Conservation (phyloP, 2,888 invertebrate species). For the Xanthia icteritia region DNA sequence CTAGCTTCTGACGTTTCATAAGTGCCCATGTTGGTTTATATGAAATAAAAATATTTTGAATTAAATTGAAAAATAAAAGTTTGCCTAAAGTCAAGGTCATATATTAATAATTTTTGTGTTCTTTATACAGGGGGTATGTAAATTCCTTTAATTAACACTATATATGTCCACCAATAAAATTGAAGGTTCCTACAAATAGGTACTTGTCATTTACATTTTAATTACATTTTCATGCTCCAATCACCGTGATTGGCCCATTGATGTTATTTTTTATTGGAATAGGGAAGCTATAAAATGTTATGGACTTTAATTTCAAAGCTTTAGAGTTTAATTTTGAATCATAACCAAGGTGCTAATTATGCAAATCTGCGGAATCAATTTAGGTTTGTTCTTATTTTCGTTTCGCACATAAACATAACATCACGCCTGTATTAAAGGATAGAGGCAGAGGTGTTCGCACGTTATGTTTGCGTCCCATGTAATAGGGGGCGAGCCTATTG, state of each 20-base stretch:
- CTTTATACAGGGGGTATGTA: no score
- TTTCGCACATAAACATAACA: no score
- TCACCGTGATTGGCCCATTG: conserved; percentile 62
- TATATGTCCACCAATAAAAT: conserved; percentile 25
- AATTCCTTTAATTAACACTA: conserved; percentile 33
- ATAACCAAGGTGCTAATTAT: not conserved
- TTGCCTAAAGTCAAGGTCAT: no score
- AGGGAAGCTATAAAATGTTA: conserved; percentile 15
- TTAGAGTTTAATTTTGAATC: conserved; percentile 26
- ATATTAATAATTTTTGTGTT: no score
- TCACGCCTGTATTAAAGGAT: no score
- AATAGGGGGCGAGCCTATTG: no score
- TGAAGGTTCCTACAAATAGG: conserved; percentile 15
- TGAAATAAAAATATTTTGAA: no score
- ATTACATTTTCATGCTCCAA: conserved; percentile 70
- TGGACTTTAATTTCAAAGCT: conserved; percentile 24
- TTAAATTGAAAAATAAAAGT: no score
- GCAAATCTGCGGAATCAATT: conserved; percentile 13
- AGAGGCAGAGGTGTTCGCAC: no score
- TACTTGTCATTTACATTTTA: conserved; percentile 72
- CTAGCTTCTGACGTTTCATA: no score
- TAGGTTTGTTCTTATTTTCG: not conserved
- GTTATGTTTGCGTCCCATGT: no score
- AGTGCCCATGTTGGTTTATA: no score
- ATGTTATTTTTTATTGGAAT: conserved; percentile 60